A percentile compares a stretch with the other conserved stretches of the same genome.
These are phyloP conservation scores for Agrenia bidenticulata DNA, from an alignment of 2,888 invertebrate genomes.

Conservation along the genomic window DNA sequence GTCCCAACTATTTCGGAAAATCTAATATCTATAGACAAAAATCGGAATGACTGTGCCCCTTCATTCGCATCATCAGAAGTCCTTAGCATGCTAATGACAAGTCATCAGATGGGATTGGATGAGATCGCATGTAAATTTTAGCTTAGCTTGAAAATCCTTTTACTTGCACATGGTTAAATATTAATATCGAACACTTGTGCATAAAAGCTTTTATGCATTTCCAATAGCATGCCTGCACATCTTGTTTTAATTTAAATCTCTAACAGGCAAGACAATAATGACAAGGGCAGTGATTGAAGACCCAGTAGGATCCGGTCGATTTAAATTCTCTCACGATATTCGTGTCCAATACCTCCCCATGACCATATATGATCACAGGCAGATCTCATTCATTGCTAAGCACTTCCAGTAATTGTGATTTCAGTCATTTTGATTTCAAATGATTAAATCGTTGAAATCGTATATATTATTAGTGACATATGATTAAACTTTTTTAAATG, in stretches of 20 bases:
- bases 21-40: conserved; percentile 53
- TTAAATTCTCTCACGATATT: conserved; percentile 41
- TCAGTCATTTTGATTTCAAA: neutral
- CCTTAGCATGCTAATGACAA: conserved; percentile 53
- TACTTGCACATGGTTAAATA: too few species aligned
- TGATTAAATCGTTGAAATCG: neutral
- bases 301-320: conserved; percentile 37
- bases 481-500: conserved; percentile 1
- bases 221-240: neutral
- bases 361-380: conserved; percentile 21
- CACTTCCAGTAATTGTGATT: conserved; percentile 16
- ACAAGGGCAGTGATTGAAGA: conserved; percentile 34
- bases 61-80: conserved; percentile 61
- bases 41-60: conserved; percentile 58
- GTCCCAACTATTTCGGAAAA: conserved; percentile 29
- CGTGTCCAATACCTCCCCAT: conserved; percentile 43
- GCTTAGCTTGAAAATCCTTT: too few species aligned
- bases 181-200: too few species aligned
- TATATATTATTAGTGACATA: neutral
- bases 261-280: conserved; percentile 31
- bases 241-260: neutral
- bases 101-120: conserved; percentile 35
- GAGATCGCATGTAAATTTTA: conserved; percentile 27
- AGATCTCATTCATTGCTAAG: conserved; percentile 10
- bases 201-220: too few species aligned